These are phyloP conservation scores for Sciurus niger DNA, from an alignment of 2,113 vertebrate genomes.

Conservation along the genomic window DNA sequence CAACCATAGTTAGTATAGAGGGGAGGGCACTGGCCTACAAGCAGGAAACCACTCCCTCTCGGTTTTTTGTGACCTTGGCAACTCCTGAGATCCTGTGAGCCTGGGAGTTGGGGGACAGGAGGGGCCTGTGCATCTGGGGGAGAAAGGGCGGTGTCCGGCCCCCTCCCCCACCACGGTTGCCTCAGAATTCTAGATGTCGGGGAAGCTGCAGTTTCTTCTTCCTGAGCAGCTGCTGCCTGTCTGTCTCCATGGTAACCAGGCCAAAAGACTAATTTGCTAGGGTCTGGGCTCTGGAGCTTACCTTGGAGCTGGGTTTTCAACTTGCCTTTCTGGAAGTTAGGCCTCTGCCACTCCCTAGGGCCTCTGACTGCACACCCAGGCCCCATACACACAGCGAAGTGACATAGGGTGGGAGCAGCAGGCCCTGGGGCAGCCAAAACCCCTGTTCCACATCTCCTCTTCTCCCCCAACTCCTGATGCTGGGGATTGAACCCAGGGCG, in stretches of 20 bases:
- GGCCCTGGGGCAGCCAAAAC: not conserved
- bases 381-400: not conserved
- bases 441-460: not conserved
- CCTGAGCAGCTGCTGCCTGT: constrained; percentile 83
- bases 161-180: constrained; percentile 59
- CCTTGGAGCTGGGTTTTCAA: constrained; percentile 79
- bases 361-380: not conserved
- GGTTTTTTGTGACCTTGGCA: constrained; percentile 20
- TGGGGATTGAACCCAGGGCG: not conserved
- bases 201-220: constrained; percentile 70
- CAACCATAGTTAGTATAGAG: not conserved
- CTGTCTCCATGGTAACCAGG: constrained; percentile 85
- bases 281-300: constrained; percentile 71
- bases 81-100: constrained; percentile 35
- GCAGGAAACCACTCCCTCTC: not conserved
- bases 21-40: not conserved
- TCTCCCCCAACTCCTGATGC: too few relatives aligned
- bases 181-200: constrained; percentile 62
- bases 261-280: constrained; percentile 80
- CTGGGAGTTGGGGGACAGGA: not conserved
- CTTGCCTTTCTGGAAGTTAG: constrained; percentile 71
- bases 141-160: not conserved
- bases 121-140: not conserved
- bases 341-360: not conserved
- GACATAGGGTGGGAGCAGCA: not conserved